A percentile compares a stretch with the other conserved stretches of the same genome.
Conservation (phyloP, 2,888 invertebrate species). For the Drosophila longiperda region DNA sequence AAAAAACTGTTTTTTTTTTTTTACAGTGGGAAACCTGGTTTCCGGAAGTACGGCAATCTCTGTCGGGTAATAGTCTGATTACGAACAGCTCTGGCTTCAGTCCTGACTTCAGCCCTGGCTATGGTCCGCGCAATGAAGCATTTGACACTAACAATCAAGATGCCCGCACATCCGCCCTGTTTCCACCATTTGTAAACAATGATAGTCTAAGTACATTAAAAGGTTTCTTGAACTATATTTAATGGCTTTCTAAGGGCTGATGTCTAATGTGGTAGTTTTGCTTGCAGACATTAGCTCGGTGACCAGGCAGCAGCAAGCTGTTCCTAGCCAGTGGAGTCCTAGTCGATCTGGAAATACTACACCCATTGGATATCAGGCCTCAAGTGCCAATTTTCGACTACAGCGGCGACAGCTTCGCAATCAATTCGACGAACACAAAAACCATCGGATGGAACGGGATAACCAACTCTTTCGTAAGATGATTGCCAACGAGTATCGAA, state of each 20-base stretch:
- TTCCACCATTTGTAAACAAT: constrained; percentile 41
- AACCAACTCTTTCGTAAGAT: constrained; percentile 29
- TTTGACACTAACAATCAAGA: constrained; percentile 2
- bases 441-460: constrained; percentile 31
- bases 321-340: not conserved
- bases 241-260: not conserved
- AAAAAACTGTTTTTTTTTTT: not conserved
- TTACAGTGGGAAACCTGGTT: constrained; percentile 60
- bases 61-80: not conserved
- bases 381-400: constrained; percentile 19
- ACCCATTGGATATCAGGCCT: constrained; percentile 39
- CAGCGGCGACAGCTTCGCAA: constrained; percentile 3
- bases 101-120: not conserved
- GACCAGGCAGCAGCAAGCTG: constrained; percentile 2
- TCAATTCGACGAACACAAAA: constrained; percentile 18
- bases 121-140: constrained; percentile 31
- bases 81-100: not conserved
- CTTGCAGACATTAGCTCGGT: constrained; percentile 9
- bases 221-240: constrained; percentile 9
- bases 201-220: not conserved
- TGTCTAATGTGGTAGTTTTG: not conserved
- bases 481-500: constrained; percentile 38
- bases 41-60: constrained; percentile 37
- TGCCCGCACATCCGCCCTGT: constrained; percentile 44
- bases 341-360: constrained; percentile 17